Evolutionary conservation across 2,113 vertebrate species (phyloP).

Genomic region (Xerus inauris): DNA sequence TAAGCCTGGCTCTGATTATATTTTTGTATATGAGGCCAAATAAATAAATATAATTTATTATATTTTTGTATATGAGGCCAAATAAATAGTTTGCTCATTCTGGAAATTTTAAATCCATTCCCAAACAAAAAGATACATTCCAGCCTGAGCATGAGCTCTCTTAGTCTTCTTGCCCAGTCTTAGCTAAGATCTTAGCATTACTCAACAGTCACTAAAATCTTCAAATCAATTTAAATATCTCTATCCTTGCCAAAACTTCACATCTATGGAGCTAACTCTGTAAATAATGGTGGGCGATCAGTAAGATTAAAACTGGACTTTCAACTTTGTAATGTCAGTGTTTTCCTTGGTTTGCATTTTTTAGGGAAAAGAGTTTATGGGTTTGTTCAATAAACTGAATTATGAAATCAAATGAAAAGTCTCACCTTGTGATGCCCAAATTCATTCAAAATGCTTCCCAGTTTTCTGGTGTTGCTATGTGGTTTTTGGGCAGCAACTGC

Average conservation of each 20-base stretch:
- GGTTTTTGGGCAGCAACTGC: constrained; percentile 87
- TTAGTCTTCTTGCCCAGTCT: neutral
- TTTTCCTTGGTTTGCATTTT: neutral
- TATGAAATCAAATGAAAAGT: neutral
- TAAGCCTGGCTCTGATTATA: neutral
- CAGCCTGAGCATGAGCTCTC: neutral
- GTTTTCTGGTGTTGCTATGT: constrained; percentile 91
- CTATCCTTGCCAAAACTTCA: neutral
- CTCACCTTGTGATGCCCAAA: constrained; percentile 96
- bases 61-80: constrained; percentile 9
- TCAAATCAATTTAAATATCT: constrained; percentile 43
- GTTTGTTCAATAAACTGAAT: neutral
- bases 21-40: constrained; percentile 10
- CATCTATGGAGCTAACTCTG: neutral
- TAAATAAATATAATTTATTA: no score
- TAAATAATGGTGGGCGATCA: neutral
- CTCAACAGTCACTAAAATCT: constrained; percentile 27
- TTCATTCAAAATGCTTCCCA: constrained; percentile 93
- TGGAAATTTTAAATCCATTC: constrained; percentile 43
- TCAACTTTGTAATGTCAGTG: neutral
- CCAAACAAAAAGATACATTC: constrained; percentile 21
- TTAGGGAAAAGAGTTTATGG: neutral
- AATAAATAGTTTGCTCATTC: constrained; percentile 20
- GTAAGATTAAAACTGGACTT: neutral
- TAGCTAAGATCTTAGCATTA: constrained; percentile 26